These are phyloP conservation scores for Cremastobaeus sp. DNA, from an alignment of 2,888 invertebrate genomes.

Conservation along the genomic window DNA sequence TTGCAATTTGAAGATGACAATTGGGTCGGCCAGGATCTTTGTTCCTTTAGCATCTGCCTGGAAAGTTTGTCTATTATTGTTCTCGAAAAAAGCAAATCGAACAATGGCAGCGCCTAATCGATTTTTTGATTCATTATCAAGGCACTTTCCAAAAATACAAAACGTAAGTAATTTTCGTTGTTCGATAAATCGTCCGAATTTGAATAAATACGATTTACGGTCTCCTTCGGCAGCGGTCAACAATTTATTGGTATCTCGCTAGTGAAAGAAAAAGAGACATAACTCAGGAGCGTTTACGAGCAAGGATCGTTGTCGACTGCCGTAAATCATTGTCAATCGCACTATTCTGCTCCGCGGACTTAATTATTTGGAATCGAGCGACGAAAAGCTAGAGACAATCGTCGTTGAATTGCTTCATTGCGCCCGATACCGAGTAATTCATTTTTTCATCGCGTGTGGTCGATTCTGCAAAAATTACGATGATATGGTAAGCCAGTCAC, in stretches of 20 bases:
- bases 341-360: slow-evolving; percentile 8
- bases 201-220: not conserved
- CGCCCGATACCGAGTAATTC: slow-evolving; percentile 48
- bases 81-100: no score
- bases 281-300: not conserved
- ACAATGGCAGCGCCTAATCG: no score
- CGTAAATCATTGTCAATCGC: slow-evolving; percentile 7
- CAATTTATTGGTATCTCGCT: not conserved
- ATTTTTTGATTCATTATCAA: no score
- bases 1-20: no score
- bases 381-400: slow-evolving; percentile 26
- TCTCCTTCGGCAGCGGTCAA: not conserved
- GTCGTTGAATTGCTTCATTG: slow-evolving; percentile 43
- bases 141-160: no score
- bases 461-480: slow-evolving; percentile 55
- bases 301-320: not conserved
- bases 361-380: slow-evolving; percentile 14
- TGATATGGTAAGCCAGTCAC: slow-evolving; percentile 59
- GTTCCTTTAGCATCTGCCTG: no score
- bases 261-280: not conserved
- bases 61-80: no score
- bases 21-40: no score
- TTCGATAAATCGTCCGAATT: slow-evolving; percentile 9
- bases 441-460: slow-evolving; percentile 58
- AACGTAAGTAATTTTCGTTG: slow-evolving; percentile 11